Evolutionary conservation across 2,113 vertebrate genomes (phyloP).

Genomic region (Mionectes macconnelli): DNA sequence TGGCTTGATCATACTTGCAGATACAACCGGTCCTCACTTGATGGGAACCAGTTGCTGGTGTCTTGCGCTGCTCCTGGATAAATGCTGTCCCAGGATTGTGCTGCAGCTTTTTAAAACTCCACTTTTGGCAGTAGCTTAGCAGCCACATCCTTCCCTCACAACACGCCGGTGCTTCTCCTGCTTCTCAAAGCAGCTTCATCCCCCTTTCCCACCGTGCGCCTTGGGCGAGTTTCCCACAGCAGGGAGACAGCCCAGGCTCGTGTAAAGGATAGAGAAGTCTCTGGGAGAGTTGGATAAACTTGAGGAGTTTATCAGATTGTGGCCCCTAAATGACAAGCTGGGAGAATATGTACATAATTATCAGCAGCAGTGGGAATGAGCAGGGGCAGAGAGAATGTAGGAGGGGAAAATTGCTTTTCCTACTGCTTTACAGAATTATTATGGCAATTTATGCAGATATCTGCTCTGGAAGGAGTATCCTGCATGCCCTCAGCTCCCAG

Average conservation of each 20-base stretch:
- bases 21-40: not conserved
- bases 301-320: not conserved
- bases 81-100: not conserved
- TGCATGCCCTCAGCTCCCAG: not conserved
- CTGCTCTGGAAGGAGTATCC: not conserved
- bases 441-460: not conserved
- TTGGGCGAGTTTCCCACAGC: not conserved
- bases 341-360: not conserved
- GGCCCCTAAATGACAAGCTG: not conserved
- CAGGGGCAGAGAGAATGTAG: not conserved
- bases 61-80: fast-evolving
- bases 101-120: not conserved
- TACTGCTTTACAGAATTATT: not conserved
- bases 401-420: not conserved
- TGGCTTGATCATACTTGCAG: conserved; percentile 31
- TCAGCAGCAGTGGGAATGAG: not conserved
- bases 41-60: conserved; percentile 1
- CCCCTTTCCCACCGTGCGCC: not conserved
- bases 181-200: not conserved
- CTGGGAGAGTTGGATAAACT: not conserved
- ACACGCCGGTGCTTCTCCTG: not conserved
- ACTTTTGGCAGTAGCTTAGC: conserved; percentile 20
- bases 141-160: conserved; percentile 37
- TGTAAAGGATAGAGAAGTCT: not conserved
- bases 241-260: not conserved